Evolutionary conservation across 2,797 vertebrate species (phyloP).

Genomic region (Botia almorhae): DNA sequence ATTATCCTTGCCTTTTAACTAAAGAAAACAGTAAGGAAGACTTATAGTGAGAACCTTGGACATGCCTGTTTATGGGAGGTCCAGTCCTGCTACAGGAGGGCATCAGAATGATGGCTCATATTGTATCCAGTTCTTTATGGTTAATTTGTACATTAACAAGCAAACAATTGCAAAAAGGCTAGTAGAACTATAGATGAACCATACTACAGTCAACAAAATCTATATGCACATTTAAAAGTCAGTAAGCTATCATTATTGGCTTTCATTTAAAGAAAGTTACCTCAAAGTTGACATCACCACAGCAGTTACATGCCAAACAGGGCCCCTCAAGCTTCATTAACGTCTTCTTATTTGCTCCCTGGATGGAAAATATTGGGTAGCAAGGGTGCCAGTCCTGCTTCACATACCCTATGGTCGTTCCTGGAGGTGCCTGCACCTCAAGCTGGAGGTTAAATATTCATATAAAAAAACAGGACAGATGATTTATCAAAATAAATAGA

Average conservation of each 20-base stretch:
- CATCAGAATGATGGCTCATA: neutral
- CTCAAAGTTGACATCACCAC: constrained; percentile 89
- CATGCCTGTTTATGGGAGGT: neutral
- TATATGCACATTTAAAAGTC: neutral
- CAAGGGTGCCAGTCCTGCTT: constrained; percentile 89
- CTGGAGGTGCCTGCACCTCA: constrained; percentile 89
- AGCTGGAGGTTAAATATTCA: constrained; percentile 71
- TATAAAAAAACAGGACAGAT: neutral
- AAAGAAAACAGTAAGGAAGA: constrained; percentile 8
- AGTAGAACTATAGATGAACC: too few species aligned
- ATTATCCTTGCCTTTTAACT: constrained; percentile 82
- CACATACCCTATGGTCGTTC: constrained; percentile 86
- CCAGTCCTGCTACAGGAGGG: too few species aligned
- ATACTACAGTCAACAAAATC: too few species aligned
- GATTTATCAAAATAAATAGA: neutral
- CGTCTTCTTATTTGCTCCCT: constrained; percentile 81
- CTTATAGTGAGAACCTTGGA: neutral
- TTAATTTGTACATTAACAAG: neutral
- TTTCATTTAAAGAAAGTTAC: constrained; percentile 62
- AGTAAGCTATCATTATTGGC: neutral
- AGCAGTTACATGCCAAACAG: constrained; percentile 88
- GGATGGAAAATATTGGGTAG: constrained; percentile 86
- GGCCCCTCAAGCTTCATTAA: constrained; percentile 85
- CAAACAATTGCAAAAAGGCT: neutral
- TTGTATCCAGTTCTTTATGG: neutral